phyloP scores from a whole-genome alignment of 1,140 invertebrate genomes.

The Bombus superbus region DNA sequence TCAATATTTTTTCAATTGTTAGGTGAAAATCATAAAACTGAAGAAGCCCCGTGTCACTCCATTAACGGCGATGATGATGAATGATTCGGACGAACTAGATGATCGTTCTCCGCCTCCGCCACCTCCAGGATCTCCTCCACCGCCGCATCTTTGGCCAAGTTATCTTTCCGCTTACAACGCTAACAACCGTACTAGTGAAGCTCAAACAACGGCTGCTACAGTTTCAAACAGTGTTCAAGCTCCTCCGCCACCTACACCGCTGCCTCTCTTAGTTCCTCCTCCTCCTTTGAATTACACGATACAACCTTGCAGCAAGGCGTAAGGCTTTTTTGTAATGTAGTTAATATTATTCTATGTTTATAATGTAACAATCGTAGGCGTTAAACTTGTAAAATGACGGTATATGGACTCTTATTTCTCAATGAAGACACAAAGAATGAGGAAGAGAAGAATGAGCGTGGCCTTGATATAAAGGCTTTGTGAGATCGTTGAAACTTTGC shows the following conservation, averaged over 20 bases:
- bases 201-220: constrained; percentile 47
- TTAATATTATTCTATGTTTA: background rate
- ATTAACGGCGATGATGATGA: constrained; percentile 76
- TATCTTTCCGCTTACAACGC: constrained; percentile 78
- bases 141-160: constrained; percentile 83
- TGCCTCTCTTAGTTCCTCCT: constrained; percentile 80
- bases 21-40: constrained; percentile 78
- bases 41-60: constrained; percentile 78
- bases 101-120: constrained; percentile 84
- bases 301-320: constrained; percentile 80
- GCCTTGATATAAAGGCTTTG: constrained; percentile 1
- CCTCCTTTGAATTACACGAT: constrained; percentile 80
- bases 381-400: constrained; percentile 13
- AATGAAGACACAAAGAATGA: background rate
- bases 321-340: constrained; percentile 28
- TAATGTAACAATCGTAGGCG: background rate
- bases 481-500: background rate
- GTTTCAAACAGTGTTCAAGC: constrained; percentile 62
- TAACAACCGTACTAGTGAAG: constrained; percentile 43
- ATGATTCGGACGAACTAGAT: constrained; percentile 82
- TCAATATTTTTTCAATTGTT: constrained; percentile 9
- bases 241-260: constrained; percentile 78
- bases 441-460: background rate
- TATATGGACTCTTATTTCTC: background rate
- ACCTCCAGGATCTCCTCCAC: constrained; percentile 84